Conservation (phyloP, 2,113 vertebrate species). For the Peromyscus polionotus region DNA sequence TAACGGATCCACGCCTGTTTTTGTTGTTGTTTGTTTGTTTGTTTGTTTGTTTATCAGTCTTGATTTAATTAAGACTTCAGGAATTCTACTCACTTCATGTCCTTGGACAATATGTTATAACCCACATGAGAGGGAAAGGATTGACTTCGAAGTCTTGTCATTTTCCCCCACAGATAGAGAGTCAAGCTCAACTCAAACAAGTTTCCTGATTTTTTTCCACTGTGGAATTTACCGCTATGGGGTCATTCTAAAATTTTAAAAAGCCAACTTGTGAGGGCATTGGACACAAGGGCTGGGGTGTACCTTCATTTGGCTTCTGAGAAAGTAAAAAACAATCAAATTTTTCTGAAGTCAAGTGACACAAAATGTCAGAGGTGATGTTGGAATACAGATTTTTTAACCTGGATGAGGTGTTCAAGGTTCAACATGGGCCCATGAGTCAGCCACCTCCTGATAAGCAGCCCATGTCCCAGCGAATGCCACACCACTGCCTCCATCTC, state of each 20-base stretch:
- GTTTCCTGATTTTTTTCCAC: neutral
- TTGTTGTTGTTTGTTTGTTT: neutral
- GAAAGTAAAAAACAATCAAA: neutral
- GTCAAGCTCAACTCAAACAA: neutral
- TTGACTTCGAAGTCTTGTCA: neutral
- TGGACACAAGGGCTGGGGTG: neutral
- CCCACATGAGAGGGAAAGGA: neutral
- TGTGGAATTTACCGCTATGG: neutral
- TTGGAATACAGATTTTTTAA: neutral
- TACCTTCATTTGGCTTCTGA: neutral
- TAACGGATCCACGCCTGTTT: neutral
- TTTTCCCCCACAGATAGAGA: neutral
- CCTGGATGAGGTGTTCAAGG: neutral
- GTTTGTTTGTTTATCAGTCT: neutral
- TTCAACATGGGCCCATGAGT: neutral
- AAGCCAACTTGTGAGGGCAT: neutral
- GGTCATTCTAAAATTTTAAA: neutral
- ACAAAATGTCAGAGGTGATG: fast-evolving
- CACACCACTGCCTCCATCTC: neutral
- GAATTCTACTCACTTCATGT: neutral
- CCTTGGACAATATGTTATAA: neutral
- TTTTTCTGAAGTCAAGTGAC: neutral
- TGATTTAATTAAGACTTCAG: neutral
- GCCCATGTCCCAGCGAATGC: fast-evolving
- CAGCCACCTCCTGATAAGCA: neutral